Evolutionary conservation across 2,888 invertebrate species (phyloP).

Genomic region (Ceriagrion tenellum): DNA sequence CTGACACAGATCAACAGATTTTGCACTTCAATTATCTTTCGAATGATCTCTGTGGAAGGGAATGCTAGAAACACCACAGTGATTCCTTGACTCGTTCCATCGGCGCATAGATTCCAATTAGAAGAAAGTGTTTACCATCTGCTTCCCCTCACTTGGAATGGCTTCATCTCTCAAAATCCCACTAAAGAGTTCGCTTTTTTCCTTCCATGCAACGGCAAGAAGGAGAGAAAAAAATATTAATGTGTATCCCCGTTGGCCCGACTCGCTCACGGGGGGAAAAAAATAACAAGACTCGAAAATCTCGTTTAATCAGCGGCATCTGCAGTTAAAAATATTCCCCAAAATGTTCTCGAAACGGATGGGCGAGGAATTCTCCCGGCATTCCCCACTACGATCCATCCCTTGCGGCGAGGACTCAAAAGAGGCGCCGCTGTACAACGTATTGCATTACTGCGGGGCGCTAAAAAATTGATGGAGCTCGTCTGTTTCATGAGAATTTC

Average conservation of each 20-base stretch:
- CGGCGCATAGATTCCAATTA: conserved; percentile 14
- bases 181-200: background rate
- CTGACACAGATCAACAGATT: background rate
- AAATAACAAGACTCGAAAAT: background rate
- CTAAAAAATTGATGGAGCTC: conserved; percentile 48
- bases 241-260: background rate
- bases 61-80: background rate
- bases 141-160: background rate
- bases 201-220: background rate
- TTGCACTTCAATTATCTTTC: background rate
- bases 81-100: background rate
- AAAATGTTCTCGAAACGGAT: background rate
- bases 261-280: background rate
- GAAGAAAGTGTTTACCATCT: conserved; percentile 21
- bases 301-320: conserved; percentile 31
- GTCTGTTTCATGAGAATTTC: background rate
- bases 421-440: background rate
- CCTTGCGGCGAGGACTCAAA: background rate
- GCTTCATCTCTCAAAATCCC: background rate
- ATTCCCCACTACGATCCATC: background rate
- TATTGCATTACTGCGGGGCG: background rate
- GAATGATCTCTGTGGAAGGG: background rate
- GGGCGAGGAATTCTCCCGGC: background rate
- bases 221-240: background rate
- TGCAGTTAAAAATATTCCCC: conserved; percentile 21